phyloP scores from a whole-genome alignment of 2,888 invertebrate species.

The Scaptodrosophila latifasciaeformis region DNA sequence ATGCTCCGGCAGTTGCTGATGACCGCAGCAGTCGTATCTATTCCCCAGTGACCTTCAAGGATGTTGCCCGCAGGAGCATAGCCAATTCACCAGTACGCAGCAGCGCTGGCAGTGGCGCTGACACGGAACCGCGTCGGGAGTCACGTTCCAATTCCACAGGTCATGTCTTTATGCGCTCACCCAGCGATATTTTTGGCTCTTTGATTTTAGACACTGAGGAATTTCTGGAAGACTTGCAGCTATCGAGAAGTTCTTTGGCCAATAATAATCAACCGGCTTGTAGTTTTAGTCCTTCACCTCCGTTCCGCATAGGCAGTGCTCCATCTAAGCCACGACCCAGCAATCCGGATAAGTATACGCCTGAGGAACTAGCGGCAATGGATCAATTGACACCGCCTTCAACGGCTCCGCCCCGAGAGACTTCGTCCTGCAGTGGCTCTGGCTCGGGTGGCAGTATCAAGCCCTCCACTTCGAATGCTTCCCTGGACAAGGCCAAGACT shows the following conservation, averaged over 20 bases:
- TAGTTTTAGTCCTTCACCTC: slow-evolving; percentile 78
- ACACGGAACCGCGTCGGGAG: slow-evolving; percentile 76
- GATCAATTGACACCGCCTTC: slow-evolving; percentile 73
- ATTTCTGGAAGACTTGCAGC: slow-evolving; percentile 76
- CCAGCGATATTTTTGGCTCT: slow-evolving; percentile 79
- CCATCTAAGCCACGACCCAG: slow-evolving; percentile 73
- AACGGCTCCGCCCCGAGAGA: slow-evolving; percentile 75
- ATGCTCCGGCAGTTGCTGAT: slow-evolving; percentile 36
- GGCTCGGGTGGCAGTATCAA: slow-evolving; percentile 18
- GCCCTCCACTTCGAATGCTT: slow-evolving; percentile 41
- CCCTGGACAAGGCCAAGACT: slow-evolving; percentile 55
- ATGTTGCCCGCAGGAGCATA: slow-evolving; percentile 86
- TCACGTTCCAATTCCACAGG: slow-evolving; percentile 83
- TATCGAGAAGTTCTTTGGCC: slow-evolving; percentile 66
- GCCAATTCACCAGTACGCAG: slow-evolving; percentile 84
- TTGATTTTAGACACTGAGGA: slow-evolving; percentile 78
- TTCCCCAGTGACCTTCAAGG: slow-evolving; percentile 89
- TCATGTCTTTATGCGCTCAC: slow-evolving; percentile 77
- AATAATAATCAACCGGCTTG: slow-evolving; percentile 57
- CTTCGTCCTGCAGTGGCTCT: slow-evolving; percentile 50
- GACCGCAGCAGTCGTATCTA: slow-evolving; percentile 83
- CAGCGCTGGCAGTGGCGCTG: slow-evolving; percentile 26
- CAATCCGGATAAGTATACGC: slow-evolving; percentile 71
- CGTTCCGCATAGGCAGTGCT: slow-evolving; percentile 78
- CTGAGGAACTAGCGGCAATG: slow-evolving; percentile 73